A percentile compares a stretch with the other conserved stretches of the same genome.
phyloP scores from a whole-genome alignment of 2,797 vertebrate genomes.

The Coilia nasus region DNA sequence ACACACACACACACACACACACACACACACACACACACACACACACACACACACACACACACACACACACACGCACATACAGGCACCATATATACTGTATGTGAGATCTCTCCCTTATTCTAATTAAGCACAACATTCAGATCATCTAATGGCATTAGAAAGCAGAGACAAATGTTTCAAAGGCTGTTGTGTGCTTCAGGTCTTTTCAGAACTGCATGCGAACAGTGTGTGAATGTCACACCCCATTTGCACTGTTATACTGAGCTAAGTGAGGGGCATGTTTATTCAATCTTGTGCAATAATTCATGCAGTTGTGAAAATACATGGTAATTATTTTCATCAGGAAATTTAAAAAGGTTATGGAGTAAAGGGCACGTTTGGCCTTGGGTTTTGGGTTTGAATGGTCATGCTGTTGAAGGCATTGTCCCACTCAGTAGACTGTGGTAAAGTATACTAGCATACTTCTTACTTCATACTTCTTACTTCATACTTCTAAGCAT shows the following conservation, averaged over 20 bases:
- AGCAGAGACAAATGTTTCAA: too few relatives aligned
- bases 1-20: not conserved
- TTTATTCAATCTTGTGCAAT: not conserved
- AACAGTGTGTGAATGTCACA: not conserved
- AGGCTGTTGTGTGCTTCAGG: not conserved
- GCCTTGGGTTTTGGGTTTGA: not conserved
- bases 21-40: too few relatives aligned
- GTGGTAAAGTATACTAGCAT: not conserved
- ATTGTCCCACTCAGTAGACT: not conserved
- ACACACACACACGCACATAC: conserved; percentile 5
- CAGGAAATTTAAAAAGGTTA: not conserved
- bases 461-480: too few relatives aligned
- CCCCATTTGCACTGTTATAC: not conserved
- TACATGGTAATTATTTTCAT: not conserved
- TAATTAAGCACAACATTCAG: too few relatives aligned
- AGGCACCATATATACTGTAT: not conserved
- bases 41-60: conserved; percentile 3
- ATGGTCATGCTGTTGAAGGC: not conserved
- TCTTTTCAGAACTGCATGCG: not conserved
- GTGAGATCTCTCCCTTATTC: too few relatives aligned
- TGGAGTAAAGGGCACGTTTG: not conserved
- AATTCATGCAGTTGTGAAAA: conserved; percentile 1
- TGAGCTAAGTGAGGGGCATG: not conserved
- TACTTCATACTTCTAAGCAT: too few relatives aligned
- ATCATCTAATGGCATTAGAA: too few relatives aligned